Conservation (phyloP, 2,888 invertebrate species). For the Ariolimax columbianus region DNA sequence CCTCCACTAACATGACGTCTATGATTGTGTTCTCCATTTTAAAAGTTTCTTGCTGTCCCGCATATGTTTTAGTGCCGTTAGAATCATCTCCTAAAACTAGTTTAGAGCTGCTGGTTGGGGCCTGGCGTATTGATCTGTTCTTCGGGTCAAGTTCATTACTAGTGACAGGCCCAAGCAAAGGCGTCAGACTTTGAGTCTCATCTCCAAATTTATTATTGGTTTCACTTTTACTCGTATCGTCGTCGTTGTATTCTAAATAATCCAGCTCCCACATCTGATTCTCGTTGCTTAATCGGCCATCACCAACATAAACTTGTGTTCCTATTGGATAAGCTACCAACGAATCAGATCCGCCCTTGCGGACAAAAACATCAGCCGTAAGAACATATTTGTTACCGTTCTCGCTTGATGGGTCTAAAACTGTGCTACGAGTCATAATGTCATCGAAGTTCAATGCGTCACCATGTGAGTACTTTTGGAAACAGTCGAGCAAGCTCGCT, state of each 20-base stretch:
- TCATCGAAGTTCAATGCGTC: neutral
- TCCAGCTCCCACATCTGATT: neutral
- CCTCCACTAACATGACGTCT: conserved; percentile 3
- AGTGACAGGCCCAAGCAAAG: neutral
- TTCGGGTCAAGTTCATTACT: neutral
- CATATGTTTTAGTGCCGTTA: neutral
- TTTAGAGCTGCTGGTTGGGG: neutral
- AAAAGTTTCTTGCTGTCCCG: neutral
- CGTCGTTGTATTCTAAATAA: conserved; percentile 10
- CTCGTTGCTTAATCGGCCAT: neutral
- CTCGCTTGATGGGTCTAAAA: neutral
- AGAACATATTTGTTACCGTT: neutral
- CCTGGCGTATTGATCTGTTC: neutral
- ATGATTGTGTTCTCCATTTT: neutral
- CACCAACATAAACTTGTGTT: neutral
- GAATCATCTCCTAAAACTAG: neutral
- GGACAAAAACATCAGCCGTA: conserved; percentile 16
- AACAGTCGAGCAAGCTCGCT: neutral
- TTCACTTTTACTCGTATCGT: neutral
- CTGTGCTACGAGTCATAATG: neutral
- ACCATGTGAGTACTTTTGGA: neutral
- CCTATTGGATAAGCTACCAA: conserved; percentile 22
- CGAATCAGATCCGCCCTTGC: neutral
- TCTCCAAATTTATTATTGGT: neutral
- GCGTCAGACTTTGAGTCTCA: no score